These are phyloP conservation scores for Pygmarrhopalites habei DNA, from an alignment of 1,140 invertebrate genomes.

Conservation along the genomic window DNA sequence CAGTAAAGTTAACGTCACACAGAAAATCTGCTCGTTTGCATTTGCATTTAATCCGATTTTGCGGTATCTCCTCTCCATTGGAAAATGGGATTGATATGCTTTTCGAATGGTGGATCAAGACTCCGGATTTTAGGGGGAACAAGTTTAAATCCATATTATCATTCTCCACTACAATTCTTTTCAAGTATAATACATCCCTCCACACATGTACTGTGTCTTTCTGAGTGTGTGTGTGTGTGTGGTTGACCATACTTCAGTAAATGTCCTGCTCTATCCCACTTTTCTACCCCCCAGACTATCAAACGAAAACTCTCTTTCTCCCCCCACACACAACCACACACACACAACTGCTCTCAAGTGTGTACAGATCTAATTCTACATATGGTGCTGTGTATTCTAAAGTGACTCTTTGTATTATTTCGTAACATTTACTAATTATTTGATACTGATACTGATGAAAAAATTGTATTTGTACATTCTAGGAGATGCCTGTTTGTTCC, in stretches of 20 bases:
- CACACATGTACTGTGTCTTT: neutral
- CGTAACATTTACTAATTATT: too few relatives aligned
- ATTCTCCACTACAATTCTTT: constrained; percentile 23
- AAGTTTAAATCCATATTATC: constrained; percentile 20
- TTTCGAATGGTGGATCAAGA: constrained; percentile 26
- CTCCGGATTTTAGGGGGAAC: constrained; percentile 21
- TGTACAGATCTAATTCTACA: too few relatives aligned
- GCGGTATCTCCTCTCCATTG: constrained; percentile 25
- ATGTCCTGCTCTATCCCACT: too few relatives aligned
- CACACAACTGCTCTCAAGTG: neutral
- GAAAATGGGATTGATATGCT: constrained; percentile 29
- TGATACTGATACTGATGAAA: too few relatives aligned
- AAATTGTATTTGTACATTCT: too few relatives aligned
- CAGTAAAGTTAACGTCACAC: constrained; percentile 21
- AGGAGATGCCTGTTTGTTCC: too few relatives aligned
- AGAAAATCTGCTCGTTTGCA: constrained; percentile 33
- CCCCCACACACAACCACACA: constrained; percentile 4
- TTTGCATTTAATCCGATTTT: constrained; percentile 39
- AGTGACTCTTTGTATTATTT: too few relatives aligned
- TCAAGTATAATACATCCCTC: too few relatives aligned
- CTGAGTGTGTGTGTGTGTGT: constrained; percentile 4
- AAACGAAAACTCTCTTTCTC: neutral
- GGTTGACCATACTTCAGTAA: neutral
- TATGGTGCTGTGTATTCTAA: too few relatives aligned
- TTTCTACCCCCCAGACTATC: too few relatives aligned